Evolutionary conservation across 2,888 invertebrate species (phyloP).

Genomic region (Dione vanillae): DNA sequence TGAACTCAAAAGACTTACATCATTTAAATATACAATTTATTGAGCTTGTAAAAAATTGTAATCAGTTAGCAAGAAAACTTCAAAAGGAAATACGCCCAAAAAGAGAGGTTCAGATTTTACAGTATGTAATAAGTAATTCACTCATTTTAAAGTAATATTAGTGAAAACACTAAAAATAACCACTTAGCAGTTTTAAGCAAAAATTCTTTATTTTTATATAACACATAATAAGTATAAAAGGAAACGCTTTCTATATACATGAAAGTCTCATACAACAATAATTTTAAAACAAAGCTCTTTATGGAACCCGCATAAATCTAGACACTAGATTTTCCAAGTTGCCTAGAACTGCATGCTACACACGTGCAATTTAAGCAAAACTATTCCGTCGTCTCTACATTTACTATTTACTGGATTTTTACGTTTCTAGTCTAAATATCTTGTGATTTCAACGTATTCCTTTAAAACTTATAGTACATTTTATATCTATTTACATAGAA

Average conservation of each 20-base stretch:
- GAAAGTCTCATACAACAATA: conserved; percentile 13
- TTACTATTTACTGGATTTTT: conserved; percentile 21
- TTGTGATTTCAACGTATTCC: conserved; percentile 5
- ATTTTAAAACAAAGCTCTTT: conserved; percentile 15
- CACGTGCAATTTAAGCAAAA: conserved; percentile 17
- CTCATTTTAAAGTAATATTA: no score
- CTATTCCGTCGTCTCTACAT: conserved; percentile 11
- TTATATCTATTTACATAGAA: not conserved
- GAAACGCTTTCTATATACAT: not conserved
- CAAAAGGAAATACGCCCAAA: no score
- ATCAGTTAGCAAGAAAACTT: no score
- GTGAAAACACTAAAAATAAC: no score
- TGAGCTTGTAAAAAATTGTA: no score
- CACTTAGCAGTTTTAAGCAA: no score
- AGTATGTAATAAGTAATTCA: no score
- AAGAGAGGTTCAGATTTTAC: no score
- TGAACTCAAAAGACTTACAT: no score
- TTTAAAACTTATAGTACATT: not conserved
- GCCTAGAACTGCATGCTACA: conserved; percentile 11
- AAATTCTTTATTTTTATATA: no score
- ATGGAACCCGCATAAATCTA: conserved; percentile 14
- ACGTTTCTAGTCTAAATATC: conserved; percentile 3
- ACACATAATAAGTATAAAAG: not conserved
- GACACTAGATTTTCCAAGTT: conserved; percentile 2
- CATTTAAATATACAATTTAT: no score